Percentiles rank a stretch among this genome's conserved stretches.
Evolutionary conservation across 2,797 vertebrate species (phyloP).

Genomic region (Diplodus puntazzo): DNA sequence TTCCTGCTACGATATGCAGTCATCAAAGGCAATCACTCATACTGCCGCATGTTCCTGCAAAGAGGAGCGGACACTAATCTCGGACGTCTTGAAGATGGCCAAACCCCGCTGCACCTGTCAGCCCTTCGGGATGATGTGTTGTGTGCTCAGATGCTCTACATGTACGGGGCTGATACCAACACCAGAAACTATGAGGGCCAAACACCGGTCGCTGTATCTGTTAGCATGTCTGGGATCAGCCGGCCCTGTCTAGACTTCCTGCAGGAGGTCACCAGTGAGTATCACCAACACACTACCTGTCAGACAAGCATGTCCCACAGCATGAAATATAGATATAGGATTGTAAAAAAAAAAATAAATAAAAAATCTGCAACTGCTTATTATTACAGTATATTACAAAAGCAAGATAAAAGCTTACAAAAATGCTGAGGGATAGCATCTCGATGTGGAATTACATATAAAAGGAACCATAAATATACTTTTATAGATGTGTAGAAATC

Average conservation of each 20-base stretch:
- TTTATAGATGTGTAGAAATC: too few species aligned
- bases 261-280: conserved; percentile 98
- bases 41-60: conserved; percentile 99
- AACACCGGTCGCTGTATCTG: conserved; percentile 94
- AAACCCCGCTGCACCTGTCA: conserved; percentile 97
- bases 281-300: neutral
- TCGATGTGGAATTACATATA: too few species aligned
- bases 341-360: too few species aligned
- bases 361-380: neutral
- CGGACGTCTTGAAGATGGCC: conserved; percentile 96
- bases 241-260: conserved; percentile 98
- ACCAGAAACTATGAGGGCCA: conserved; percentile 98
- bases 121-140: conserved; percentile 96
- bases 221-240: conserved; percentile 94
- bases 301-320: neutral
- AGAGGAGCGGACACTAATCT: conserved; percentile 98
- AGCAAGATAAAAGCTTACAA: too few species aligned
- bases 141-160: conserved; percentile 96
- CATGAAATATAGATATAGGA: neutral
- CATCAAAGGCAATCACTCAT: conserved; percentile 98
- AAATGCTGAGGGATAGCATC: too few species aligned
- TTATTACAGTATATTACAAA: neutral
- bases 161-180: conserved; percentile 96
- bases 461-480: too few species aligned
- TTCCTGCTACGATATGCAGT: conserved; percentile 97